Evolutionary conservation across 2,888 invertebrate genomes (phyloP).

Genomic region (Rhogogaster chlorosoma): DNA sequence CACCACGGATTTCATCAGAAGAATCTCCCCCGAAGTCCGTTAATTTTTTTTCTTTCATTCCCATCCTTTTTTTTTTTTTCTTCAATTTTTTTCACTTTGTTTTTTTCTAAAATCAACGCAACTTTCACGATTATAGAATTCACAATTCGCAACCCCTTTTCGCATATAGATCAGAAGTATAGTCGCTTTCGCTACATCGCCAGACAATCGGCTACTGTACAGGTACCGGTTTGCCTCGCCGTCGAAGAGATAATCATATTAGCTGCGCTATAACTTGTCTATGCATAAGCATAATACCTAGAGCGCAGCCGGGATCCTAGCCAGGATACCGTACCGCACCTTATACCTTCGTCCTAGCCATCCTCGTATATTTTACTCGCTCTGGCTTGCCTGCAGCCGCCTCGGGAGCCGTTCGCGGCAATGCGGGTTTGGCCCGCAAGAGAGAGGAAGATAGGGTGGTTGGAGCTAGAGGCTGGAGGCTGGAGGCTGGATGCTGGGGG

Average conservation of each 20-base stretch:
- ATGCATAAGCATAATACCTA: constrained; percentile 76
- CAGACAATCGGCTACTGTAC: constrained; percentile 33
- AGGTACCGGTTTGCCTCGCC: constrained; percentile 57
- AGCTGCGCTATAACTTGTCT: constrained; percentile 75
- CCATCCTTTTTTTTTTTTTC: neutral
- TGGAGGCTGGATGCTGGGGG: constrained; percentile 51
- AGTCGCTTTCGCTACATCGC: neutral
- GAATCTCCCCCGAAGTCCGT: neutral
- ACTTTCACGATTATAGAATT: neutral
- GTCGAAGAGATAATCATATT: constrained; percentile 77
- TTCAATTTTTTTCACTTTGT: neutral
- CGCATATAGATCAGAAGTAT: neutral
- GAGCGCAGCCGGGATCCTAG: constrained; percentile 70
- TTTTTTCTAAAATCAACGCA: neutral
- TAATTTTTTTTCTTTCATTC: constrained; percentile 19
- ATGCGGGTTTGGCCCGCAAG: constrained; percentile 32
- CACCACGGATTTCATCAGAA: constrained; percentile 57
- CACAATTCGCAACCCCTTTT: neutral
- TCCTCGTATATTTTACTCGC: constrained; percentile 69
- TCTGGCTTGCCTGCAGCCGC: constrained; percentile 58
- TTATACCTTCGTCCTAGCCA: constrained; percentile 47
- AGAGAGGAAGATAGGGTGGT: constrained; percentile 50
- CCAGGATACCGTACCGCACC: constrained; percentile 65
- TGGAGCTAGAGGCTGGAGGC: constrained; percentile 44
- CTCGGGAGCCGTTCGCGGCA: constrained; percentile 49